phyloP scores from a whole-genome alignment of 1,140 invertebrate genomes.

The Aphidius gifuensis region DNA sequence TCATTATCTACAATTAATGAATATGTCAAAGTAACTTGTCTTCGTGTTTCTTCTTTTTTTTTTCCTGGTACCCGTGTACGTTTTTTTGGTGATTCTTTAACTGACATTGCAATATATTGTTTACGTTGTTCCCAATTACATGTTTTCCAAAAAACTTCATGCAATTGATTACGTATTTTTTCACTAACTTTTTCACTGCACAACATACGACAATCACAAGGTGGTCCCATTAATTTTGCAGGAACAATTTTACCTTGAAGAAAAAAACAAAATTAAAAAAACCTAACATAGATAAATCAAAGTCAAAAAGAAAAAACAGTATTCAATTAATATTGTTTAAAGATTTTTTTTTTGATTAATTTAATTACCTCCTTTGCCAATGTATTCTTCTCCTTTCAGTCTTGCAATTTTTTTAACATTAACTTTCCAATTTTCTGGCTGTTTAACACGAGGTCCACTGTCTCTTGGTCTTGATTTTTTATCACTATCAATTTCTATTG shows the following conservation, averaged over 20 bases:
- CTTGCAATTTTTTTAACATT: conserved; percentile 38
- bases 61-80: conserved; percentile 31
- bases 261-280: not conserved
- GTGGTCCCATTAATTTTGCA: conserved; percentile 34
- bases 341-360: not conserved
- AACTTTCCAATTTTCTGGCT: conserved; percentile 36
- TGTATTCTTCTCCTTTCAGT: conserved; percentile 33
- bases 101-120: conserved; percentile 33
- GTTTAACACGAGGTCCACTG: conserved; percentile 25
- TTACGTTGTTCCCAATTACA: conserved; percentile 38
- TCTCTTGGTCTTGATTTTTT: not conserved
- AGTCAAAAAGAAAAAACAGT: not conserved
- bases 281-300: not conserved
- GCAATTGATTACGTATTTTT: conserved; percentile 28
- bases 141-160: conserved; percentile 36
- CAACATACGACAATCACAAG: conserved; percentile 34
- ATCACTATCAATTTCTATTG: conserved; percentile 18
- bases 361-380: conserved; percentile 35
- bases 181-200: conserved; percentile 31
- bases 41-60: conserved; percentile 28
- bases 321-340: not conserved
- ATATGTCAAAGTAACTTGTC: conserved; percentile 38
- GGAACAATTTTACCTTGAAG: conserved; percentile 36
- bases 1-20: conserved; percentile 31
- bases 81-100: conserved; percentile 38